Base-by-base conservation (phyloP, 53 echinoderm and acorn worm species). In the Patiria pectinifera region DNA sequence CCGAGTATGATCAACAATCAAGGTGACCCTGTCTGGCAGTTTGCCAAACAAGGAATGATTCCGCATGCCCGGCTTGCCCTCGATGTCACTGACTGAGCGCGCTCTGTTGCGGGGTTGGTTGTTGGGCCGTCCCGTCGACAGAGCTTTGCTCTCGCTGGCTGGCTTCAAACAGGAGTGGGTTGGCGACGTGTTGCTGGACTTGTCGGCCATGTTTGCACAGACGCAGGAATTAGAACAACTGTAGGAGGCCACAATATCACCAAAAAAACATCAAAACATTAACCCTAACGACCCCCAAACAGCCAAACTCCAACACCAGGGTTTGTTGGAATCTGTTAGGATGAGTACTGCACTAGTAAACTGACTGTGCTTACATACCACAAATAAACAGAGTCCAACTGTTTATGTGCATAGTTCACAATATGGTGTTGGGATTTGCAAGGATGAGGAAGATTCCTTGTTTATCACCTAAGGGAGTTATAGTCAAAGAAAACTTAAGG, bases 1-100 rank as follows among this genome's bases (percentile, higher is more conserved):
- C 76, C 99, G 88, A 13, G 99, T 99, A 71, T 96, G 93, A 74
- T 99, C 99, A 63, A 99, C 99, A 24, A 94, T 99, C 16, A 99
- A 77, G 2, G 99, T 99, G 13, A 99, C 97, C 45, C 99, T 83
- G 49, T 99, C 99, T 16, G 99, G 96, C 24, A 99, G 91, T 82
- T 96, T 98, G 21, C 83, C 83, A 58, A 86, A 91, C 21, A 23
- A 61, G 47, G 46, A 75, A 14, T 88, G 93, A 83, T 96, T 96
- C 25, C 95, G 95, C 11, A 93, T 91, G 35, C 91, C 77, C 18
- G 92, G 92, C 86, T 78, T 78, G 66, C 71, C 72, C 48, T 90
- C 90, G 48, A 80, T 86, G 60, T 92, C 93, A 58, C 46, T 87
- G 69, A 78, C 86, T 23, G 87, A 87, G 6, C 87, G 66, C 1